Percentiles rank a stretch among this genome's conserved stretches.
phyloP scores from a whole-genome alignment of 2,113 vertebrate genomes.

The Typhlomys cinereus region DNA sequence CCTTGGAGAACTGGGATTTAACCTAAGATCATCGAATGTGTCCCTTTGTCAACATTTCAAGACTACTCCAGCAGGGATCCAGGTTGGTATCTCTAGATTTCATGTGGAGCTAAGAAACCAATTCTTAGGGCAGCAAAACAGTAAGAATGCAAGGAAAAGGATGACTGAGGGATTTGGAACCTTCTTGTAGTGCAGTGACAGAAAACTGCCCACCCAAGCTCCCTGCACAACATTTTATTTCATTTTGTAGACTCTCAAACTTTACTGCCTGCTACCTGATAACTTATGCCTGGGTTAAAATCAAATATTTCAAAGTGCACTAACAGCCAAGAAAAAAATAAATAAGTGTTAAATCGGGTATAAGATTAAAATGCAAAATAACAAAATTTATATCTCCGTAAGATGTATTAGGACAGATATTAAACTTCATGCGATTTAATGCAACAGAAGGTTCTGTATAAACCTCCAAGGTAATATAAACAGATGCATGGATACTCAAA shows the following conservation, averaged over 20 bases:
- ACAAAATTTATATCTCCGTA: background rate
- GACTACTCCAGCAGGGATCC: too few relatives aligned
- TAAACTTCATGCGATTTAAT: too few relatives aligned
- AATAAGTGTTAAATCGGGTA: background rate
- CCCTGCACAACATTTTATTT: background rate
- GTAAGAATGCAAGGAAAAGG: background rate
- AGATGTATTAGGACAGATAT: too few relatives aligned
- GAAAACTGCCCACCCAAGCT: background rate
- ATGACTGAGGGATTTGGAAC: background rate
- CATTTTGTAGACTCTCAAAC: background rate
- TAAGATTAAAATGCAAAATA: background rate
- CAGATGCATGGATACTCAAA: background rate
- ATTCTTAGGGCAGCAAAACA: background rate
- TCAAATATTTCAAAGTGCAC: background rate
- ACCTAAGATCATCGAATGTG: too few relatives aligned
- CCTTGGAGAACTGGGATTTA: too few relatives aligned
- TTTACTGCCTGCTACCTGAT: background rate
- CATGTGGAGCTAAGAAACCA: background rate
- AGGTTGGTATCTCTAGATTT: too few relatives aligned
- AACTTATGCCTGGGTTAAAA: background rate
- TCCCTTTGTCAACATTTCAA: too few relatives aligned
- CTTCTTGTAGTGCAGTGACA: background rate
- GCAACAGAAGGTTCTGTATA: background rate
- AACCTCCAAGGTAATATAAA: background rate
- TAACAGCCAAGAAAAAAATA: background rate